A percentile compares a stretch with the other conserved stretches of the same genome.
Conservation (phyloP, 1,140 invertebrate genomes). For the Macrotrachela quadricornifera region DNA sequence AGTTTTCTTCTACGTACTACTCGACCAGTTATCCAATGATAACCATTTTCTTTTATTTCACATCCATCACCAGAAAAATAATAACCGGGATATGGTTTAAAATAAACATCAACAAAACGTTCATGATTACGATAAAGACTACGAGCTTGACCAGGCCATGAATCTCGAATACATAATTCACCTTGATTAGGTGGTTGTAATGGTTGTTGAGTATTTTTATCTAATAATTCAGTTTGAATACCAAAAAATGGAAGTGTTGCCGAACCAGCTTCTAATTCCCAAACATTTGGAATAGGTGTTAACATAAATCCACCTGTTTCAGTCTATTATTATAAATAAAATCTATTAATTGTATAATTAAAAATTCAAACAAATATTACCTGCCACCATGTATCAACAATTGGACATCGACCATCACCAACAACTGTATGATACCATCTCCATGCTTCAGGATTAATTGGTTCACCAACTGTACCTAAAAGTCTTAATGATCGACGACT, state of each 20-base stretch:
- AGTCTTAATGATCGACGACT: slow-evolving; percentile 10
- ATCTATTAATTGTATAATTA: slow-evolving; percentile 9
- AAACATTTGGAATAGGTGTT: too few relatives aligned
- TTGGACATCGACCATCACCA: slow-evolving; percentile 39
- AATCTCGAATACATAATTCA: background rate
- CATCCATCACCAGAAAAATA: slow-evolving; percentile 35
- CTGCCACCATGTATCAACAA: slow-evolving; percentile 38
- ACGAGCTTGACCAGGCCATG: background rate
- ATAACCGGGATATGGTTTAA: slow-evolving; percentile 14
- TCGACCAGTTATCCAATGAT: slow-evolving; percentile 33
- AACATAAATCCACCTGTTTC: background rate
- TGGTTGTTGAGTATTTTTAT: too few relatives aligned
- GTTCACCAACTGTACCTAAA: slow-evolving; percentile 52
- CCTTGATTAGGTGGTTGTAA: background rate
- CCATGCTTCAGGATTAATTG: slow-evolving; percentile 95
- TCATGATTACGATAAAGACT: background rate
- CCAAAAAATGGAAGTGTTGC: too few relatives aligned
- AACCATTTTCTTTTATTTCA: slow-evolving; percentile 19
- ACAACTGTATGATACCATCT: slow-evolving; percentile 77
- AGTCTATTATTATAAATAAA: background rate
- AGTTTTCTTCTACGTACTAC: slow-evolving; percentile 31
- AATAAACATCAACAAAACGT: background rate
- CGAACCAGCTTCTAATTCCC: too few relatives aligned
- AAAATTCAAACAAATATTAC: slow-evolving; percentile 20
- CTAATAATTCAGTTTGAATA: too few relatives aligned